These are phyloP conservation scores for Agrochola litura DNA, from an alignment of 2,888 invertebrate species.

Conservation along the genomic window DNA sequence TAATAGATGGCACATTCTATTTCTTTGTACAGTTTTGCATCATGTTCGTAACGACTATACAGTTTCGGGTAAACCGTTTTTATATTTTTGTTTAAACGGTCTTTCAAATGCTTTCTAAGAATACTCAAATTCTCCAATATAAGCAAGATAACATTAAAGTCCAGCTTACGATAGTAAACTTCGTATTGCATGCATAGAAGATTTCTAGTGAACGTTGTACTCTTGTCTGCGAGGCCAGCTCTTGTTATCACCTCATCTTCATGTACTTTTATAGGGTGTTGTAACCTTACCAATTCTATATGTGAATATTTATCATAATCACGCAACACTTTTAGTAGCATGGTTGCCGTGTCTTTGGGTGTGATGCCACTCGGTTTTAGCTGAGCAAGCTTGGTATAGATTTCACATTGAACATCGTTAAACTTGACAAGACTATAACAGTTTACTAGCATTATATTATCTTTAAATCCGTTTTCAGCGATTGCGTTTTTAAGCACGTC, in stretches of 20 bases:
- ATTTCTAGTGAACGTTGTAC: not conserved
- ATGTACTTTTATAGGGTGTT: no score
- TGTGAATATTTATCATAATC: conserved; percentile 34
- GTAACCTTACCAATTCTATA: not conserved
- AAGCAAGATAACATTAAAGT: conserved; percentile 45
- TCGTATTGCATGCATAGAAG: conserved; percentile 11
- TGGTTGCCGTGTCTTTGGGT: no score
- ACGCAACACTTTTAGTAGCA: conserved; percentile 12
- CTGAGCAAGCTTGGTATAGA: conserved; percentile 3
- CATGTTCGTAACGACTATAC: no score
- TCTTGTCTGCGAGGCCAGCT: not conserved
- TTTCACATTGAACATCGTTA: conserved; percentile 36
- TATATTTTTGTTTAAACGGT: no score
- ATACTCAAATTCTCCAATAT: conserved; percentile 48
- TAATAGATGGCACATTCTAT: conserved; percentile 54
- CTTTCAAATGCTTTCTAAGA: conserved; percentile 24
- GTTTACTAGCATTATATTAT: no score
- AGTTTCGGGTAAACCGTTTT: not conserved
- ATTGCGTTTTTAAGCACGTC: conserved; percentile 6
- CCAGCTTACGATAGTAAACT: conserved; percentile 53
- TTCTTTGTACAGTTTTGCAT: conserved; percentile 15
- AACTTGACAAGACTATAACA: conserved; percentile 16
- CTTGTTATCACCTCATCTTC: not conserved
- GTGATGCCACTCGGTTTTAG: not conserved
- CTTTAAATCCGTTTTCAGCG: no score